Percentiles rank a stretch among this genome's conserved stretches.
These are phyloP conservation scores for Bombylius discolor DNA, from an alignment of 2,888 invertebrate genomes.

Conservation along the genomic window DNA sequence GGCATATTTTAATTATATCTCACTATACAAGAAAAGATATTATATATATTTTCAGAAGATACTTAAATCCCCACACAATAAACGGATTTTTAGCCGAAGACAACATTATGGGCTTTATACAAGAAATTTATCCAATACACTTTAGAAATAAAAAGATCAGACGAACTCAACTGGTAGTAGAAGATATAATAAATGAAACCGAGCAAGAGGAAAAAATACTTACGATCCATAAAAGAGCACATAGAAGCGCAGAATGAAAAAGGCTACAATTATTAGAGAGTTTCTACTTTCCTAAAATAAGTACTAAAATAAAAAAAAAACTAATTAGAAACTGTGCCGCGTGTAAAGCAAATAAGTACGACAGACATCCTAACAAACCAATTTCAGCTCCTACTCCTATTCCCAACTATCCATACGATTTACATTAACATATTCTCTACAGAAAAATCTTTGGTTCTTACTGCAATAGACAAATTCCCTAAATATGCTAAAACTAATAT, in stretches of 20 bases:
- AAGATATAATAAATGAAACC: not conserved
- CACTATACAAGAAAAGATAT: not conserved
- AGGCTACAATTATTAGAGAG: not conserved
- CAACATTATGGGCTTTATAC: not conserved
- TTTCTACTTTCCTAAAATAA: not conserved
- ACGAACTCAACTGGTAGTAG: not conserved
- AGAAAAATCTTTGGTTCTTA: no score
- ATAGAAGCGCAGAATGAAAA: not conserved
- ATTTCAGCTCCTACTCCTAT: no score
- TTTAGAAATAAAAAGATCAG: not conserved
- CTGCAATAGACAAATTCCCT: no score
- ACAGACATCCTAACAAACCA: no score
- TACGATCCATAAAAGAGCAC: not conserved
- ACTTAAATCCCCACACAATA: not conserved
- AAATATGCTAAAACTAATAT: no score
- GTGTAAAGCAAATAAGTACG: not conserved
- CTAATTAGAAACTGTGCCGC: not conserved
- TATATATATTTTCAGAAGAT: not conserved
- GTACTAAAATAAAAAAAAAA: not conserved
- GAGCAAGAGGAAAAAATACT: not conserved
- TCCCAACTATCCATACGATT: no score
- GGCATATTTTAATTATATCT: not conserved
- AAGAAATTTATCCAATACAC: not conserved
- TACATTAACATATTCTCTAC: no score
- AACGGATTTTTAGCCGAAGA: not conserved